Base-by-base conservation (phyloP, 2,888 invertebrate species). In the Melanotus villosus region DNA sequence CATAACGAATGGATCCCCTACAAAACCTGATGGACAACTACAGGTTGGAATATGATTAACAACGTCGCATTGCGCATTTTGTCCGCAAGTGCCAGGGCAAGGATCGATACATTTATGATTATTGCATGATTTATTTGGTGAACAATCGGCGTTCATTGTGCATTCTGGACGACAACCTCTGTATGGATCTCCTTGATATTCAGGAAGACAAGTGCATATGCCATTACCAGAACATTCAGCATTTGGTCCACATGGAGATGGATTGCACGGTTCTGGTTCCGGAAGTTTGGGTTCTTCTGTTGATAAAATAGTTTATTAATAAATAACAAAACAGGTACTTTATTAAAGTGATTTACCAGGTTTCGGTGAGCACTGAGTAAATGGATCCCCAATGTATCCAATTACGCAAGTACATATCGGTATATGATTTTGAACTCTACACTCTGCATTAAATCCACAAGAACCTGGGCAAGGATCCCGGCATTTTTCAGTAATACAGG, bases 41-140 rank as follows among this genome's bases (percentile, higher is more conserved):
- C 95, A 95, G 73, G 93, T 89, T 1, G 95, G 95, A 80, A 92
- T 93, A 80, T 96, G 95, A 77, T 92, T 92, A 70, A 92, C 90
- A 18, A 94, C 94, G 82, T 91, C 90, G 76, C 96, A 96, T 63
- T 90, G 88, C 7, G 95, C 92, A 79, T 91, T 92, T 74, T 90
- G 88, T 14, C 93, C 95, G 79, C 96, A 96, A 43, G 92, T 90
- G 54, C 92, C 92, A 1, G 89, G 87, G 76, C 95, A 95, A 7
- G 95, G 95, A 84, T 95, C 91, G 56, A 89, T 87, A 80, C 95
- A 95, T 84, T 91, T 93, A 71, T 90, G 89, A 75, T 91, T 91
- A 38, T 91, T 86, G 79, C 95, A 95, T 4, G 95, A 92, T 82
- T 90, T 91, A 57, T 91, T 90, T 65, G 89, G 87, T 2, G 91